Evolutionary conservation across 1,140 invertebrate species (phyloP), one percentile per base, ranked within the genome.

Genomic region (Eupristina koningsbergeri): DNA sequence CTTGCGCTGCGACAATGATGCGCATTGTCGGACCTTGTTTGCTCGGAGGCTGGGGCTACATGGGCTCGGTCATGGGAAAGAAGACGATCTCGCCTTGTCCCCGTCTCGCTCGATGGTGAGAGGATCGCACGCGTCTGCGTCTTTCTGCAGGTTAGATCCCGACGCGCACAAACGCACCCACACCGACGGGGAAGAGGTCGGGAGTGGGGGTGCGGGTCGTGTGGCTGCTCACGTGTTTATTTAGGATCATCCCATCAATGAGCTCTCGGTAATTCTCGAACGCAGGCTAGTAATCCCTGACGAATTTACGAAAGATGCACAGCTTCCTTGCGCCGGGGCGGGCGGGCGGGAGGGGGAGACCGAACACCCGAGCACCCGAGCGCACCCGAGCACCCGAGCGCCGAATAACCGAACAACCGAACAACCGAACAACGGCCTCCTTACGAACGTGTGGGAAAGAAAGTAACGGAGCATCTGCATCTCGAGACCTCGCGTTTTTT

Each of bases 141-240:
- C 34, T 29, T 64, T 64, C 63, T 19, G 63, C 31, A 58, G 53
- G 53, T 58, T 58, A 29, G 63, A 64, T 29, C 29, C n/a, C 2
- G n/a, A 75, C 36, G n/a, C 78, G 64, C 29, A 31, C 41, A 8
- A 39, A 15, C n/a, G 15, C 75, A 79, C 39, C n/a, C 64, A 69
- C 64, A 80, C 78, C 45, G 39, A 69, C 5, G 11, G 3, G 63
- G 69, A 61, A 31, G 69, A 11, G 34, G 26, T 36, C 17, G 26
- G 41, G 76, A 74, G 87, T 88, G 87, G 86, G 89, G 86, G 84
- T 84, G 64, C 41, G 58, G 86, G 89, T 90, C 89, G 89, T 90
- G 89, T 90, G 89, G 88, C 89, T 31, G 85, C 81, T 61, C 86
- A 83, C 86, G 86, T 89, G 89, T 90, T 90, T 90, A 87, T 87